phyloP scores from a whole-genome alignment of 2,113 vertebrate genomes.

The Gorsachius goisagi region DNA sequence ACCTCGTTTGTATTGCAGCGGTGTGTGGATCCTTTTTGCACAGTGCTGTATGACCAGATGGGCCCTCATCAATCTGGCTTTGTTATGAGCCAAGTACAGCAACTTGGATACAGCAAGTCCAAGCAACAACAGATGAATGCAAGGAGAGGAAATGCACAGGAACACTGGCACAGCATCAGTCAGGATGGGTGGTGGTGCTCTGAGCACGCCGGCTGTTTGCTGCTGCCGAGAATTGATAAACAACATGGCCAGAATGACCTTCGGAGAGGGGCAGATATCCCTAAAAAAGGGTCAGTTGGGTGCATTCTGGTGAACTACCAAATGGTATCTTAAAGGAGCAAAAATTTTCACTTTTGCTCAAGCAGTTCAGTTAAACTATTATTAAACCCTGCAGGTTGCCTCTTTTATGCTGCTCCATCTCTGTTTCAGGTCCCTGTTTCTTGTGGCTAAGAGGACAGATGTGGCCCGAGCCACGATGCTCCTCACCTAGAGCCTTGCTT shows the following conservation, averaged over 20 bases:
- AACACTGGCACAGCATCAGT: neutral
- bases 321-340: neutral
- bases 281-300: neutral
- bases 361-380: neutral
- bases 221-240: neutral
- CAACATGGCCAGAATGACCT: neutral
- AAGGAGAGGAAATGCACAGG: neutral
- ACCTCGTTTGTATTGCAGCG: neutral
- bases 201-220: neutral
- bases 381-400: neutral
- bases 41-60: neutral
- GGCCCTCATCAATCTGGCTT: neutral
- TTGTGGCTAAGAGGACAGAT: no score
- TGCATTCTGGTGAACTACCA: neutral
- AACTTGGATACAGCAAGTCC: neutral
- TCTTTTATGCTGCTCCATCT: neutral
- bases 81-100: neutral
- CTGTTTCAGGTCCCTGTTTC: neutral
- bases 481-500: neutral
- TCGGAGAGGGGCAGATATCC: neutral
- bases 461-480: accelerated
- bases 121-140: neutral
- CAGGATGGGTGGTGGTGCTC: neutral
- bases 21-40: neutral
- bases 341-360: neutral